phyloP scores from a whole-genome alignment of 2,888 invertebrate species.

The Tholera decimalis region DNA sequence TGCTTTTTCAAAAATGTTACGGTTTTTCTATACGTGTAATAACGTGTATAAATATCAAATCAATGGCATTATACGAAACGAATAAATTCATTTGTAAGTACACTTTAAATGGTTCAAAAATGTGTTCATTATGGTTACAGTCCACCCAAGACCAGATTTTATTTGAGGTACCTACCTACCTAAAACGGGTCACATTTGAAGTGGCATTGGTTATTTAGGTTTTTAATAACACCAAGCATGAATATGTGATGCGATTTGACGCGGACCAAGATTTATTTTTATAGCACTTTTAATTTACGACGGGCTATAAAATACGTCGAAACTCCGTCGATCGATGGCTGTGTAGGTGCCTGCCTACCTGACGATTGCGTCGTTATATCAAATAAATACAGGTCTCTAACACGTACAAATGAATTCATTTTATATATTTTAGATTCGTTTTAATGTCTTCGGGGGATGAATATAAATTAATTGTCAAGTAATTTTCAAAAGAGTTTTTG shows the following conservation, averaged over 20 bases:
- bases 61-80: not conserved
- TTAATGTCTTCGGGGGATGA: constrained; percentile 30
- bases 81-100: constrained; percentile 16
- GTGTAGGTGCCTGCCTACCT: constrained; percentile 69
- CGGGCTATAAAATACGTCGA: constrained; percentile 84
- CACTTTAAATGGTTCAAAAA: constrained; percentile 32
- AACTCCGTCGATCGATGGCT: constrained; percentile 78
- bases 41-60: not conserved
- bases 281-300: constrained; percentile 87
- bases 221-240: constrained; percentile 83
- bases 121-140: constrained; percentile 15
- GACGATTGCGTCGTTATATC: constrained; percentile 62
- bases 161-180: constrained; percentile 46
- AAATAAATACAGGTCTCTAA: constrained; percentile 46
- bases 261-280: constrained; percentile 88
- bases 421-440: constrained; percentile 31
- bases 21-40: not conserved
- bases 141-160: constrained; percentile 43
- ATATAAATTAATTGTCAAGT: constrained; percentile 32
- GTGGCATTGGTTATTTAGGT: constrained; percentile 77
- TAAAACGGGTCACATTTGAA: constrained; percentile 68
- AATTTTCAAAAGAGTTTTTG: constrained; percentile 6
- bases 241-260: constrained; percentile 88
- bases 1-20: too few relatives aligned
- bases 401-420: constrained; percentile 38